A percentile compares a stretch with the other conserved stretches of the same genome.
Conservation (phyloP, 2,113 vertebrate genomes). For the Ptychochromis oligacanthus region DNA sequence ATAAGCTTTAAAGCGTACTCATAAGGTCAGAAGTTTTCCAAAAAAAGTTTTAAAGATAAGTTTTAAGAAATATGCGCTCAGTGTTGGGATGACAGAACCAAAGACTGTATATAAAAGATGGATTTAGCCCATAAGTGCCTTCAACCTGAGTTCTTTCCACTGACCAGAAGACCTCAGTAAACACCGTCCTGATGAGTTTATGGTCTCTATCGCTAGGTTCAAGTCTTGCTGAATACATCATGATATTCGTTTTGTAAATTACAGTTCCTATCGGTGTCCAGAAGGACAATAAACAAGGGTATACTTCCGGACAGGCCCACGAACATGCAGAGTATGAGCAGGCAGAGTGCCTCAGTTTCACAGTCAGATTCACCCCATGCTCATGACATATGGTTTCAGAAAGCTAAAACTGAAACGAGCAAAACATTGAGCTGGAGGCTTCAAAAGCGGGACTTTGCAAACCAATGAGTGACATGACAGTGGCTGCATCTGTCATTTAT, state of each 20-base stretch:
- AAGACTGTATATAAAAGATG: background rate
- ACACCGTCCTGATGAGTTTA: background rate
- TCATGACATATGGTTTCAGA: too few relatives aligned
- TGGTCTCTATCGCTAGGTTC: background rate
- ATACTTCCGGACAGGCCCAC: background rate
- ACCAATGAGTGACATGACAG: background rate
- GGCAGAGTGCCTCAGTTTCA: background rate
- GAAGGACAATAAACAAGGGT: background rate
- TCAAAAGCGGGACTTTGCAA: too few relatives aligned
- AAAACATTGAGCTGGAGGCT: too few relatives aligned
- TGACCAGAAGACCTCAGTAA: background rate
- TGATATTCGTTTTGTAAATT: background rate
- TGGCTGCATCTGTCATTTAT: background rate
- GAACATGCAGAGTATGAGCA: rapidly evolving
- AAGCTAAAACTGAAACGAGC: too few relatives aligned
- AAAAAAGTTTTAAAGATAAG: background rate
- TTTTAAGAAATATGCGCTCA: background rate
- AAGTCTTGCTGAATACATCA: background rate
- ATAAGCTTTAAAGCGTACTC: background rate
- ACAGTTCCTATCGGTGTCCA: background rate
- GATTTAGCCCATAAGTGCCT: background rate
- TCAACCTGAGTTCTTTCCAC: rapidly evolving
- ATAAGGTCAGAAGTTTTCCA: background rate
- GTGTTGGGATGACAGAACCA: background rate
- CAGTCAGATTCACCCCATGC: background rate